Conservation (phyloP, 2,888 invertebrate genomes). For the Andrena praecox region DNA sequence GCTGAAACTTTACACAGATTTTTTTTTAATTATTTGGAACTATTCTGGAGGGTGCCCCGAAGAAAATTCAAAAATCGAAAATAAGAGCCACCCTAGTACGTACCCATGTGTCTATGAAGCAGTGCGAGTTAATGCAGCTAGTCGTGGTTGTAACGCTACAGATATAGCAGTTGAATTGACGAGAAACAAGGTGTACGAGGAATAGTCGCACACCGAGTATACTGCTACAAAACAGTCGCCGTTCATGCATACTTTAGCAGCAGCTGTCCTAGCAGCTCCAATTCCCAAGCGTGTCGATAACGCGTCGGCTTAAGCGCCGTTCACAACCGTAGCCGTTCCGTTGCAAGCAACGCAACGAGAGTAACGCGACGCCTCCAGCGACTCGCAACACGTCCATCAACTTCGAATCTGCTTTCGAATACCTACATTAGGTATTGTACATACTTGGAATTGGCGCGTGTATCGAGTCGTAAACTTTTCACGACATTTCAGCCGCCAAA, state of each 20-base stretch:
- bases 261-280: slow-evolving; percentile 81
- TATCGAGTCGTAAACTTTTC: neutral
- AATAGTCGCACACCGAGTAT: slow-evolving; percentile 69
- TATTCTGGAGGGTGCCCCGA: too few relatives aligned
- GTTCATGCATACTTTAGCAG: slow-evolving; percentile 83
- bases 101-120: neutral
- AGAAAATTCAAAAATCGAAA: too few relatives aligned
- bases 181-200: slow-evolving; percentile 59
- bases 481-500: neutral
- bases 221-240: slow-evolving; percentile 79
- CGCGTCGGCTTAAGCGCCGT: slow-evolving; percentile 69
- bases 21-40: too few relatives aligned
- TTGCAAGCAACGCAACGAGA: neutral
- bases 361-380: slow-evolving; percentile 25
- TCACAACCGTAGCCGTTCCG: slow-evolving; percentile 61
- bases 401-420: slow-evolving; percentile 18
- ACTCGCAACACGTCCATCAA: slow-evolving; percentile 45
- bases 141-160: slow-evolving; percentile 37
- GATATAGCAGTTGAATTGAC: slow-evolving; percentile 65
- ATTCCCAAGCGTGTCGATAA: slow-evolving; percentile 83
- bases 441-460: slow-evolving; percentile 10
- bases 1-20: too few relatives aligned
- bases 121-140: too few relatives aligned
- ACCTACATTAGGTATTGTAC: too few relatives aligned
- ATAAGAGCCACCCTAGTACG: too few relatives aligned